Conservation (phyloP, 2,797 vertebrate genomes). For the Siniperca obscura region DNA sequence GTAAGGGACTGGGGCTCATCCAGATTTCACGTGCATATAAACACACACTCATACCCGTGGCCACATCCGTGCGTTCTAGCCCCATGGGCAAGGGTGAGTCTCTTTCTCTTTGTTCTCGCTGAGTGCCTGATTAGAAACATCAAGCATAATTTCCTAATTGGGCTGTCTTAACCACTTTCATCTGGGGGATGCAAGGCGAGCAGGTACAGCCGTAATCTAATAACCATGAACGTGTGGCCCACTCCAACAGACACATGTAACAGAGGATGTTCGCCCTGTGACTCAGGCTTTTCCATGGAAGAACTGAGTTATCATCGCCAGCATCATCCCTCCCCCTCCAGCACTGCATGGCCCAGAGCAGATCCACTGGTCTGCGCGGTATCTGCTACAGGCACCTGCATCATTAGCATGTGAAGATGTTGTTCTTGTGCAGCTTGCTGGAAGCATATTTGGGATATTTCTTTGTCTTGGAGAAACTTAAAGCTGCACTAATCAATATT, state of each 20-base stretch:
- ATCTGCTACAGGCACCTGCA: conserved; percentile 37
- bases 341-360: conserved; percentile 19
- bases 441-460: neutral
- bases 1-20: conserved; percentile 49
- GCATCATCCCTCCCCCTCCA: conserved; percentile 21
- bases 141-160: conserved; percentile 82
- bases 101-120: conserved; percentile 80
- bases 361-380: conserved; percentile 11
- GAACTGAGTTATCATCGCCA: conserved; percentile 55
- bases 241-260: conserved; percentile 59
- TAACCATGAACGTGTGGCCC: conserved; percentile 65
- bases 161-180: conserved; percentile 83
- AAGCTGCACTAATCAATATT: neutral
- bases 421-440: neutral
- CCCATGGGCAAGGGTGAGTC: conserved; percentile 66
- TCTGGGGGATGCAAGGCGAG: conserved; percentile 76
- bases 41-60: conserved; percentile 43
- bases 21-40: conserved; percentile 41
- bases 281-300: conserved; percentile 73
- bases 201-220: conserved; percentile 84
- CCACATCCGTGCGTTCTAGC: conserved; percentile 45
- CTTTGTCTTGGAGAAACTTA: neutral
- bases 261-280: conserved; percentile 61
- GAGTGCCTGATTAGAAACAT: conserved; percentile 85
- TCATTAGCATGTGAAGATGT: neutral